Conservation (phyloP, 1,140 invertebrate species). For the Lordiphosa stackelbergi region DNA sequence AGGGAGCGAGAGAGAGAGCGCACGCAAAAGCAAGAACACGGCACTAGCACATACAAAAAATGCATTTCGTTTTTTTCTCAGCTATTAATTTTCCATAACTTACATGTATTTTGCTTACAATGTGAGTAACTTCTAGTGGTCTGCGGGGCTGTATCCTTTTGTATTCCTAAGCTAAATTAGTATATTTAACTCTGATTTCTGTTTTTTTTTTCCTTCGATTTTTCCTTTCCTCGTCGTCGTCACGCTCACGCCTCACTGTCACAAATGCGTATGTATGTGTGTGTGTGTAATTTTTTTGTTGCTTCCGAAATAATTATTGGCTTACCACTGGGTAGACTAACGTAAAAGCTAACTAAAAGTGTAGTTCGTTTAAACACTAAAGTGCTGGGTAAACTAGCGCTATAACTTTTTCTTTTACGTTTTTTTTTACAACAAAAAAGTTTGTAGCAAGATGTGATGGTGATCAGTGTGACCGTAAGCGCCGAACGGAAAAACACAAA, state of each 20-base stretch:
- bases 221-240: slow-evolving; percentile 28
- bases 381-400: slow-evolving; percentile 35
- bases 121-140: slow-evolving; percentile 5
- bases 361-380: slow-evolving; percentile 62
- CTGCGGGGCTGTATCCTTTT: background rate
- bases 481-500: no score
- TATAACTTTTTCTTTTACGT: slow-evolving; percentile 8
- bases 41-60: slow-evolving; percentile 9
- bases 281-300: slow-evolving; percentile 22
- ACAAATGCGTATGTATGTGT: slow-evolving; percentile 21
- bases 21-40: slow-evolving; percentile 9
- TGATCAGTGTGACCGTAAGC: no score
- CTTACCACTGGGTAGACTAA: slow-evolving; percentile 55
- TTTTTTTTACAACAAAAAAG: no score
- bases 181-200: slow-evolving; percentile 10
- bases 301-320: slow-evolving; percentile 42
- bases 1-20: slow-evolving; percentile 17
- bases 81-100: background rate
- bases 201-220: slow-evolving; percentile 8
- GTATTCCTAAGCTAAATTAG: slow-evolving; percentile 1
- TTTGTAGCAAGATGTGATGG: no score
- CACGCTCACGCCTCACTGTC: slow-evolving; percentile 32
- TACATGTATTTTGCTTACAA: slow-evolving; percentile 8
- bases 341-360: slow-evolving; percentile 66
- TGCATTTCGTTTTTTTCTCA: slow-evolving; percentile 26